Evolutionary conservation across 2,113 vertebrate genomes (phyloP), one percentile per base, ranked within the genome.

Genomic region (Pomatostomus ruficeps): DNA sequence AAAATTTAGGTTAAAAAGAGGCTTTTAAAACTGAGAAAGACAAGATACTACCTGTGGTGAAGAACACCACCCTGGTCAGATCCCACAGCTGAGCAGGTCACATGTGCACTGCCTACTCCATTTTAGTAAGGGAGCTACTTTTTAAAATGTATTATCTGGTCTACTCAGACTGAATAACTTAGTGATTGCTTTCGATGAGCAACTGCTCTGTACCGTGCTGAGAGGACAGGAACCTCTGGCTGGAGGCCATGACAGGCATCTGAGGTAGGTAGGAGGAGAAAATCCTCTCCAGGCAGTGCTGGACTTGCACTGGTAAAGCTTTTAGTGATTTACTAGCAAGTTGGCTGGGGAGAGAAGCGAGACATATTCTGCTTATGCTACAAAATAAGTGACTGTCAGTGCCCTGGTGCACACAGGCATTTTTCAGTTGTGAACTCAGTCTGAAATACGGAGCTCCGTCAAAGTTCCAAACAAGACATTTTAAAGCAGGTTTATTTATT

Each of bases 181-280:
- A 2, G n/a, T 16, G 49, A n/a, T 13, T 68, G 20, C 10, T 78
- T 42, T 31, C 49, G 15, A 1, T 12, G 52, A 42, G 31, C 3
- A 2, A 1, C 33, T 35, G 35, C 57, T 67, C 55, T 2, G 3
- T 9, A 19, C 62, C 6, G 1, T 1, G 7, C 6, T 25, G 65
- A 42, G 46, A 31, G 40, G 48, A 46, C 26, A 71, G 45, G 43
- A 67, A 33, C 51, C 26, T 67, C 68, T 71, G 33, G 11, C 20
- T 73, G 46, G 29, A 61, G 42, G 26, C 15, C 26, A 12, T 49
- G 84, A 22, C 35, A 46, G 58, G 31, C 8, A n/a, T 9, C 36
- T 65, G 62, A 63, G 33, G 46, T 7, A 43, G 38, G 46, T 0
- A 13, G 26, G 25, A 85, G 38, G n/a, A 51, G 7, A 76, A 6